These are phyloP conservation scores for Caenorhabditis inopinata DNA, from an alignment of 1,140 invertebrate genomes.

Conservation along the genomic window DNA sequence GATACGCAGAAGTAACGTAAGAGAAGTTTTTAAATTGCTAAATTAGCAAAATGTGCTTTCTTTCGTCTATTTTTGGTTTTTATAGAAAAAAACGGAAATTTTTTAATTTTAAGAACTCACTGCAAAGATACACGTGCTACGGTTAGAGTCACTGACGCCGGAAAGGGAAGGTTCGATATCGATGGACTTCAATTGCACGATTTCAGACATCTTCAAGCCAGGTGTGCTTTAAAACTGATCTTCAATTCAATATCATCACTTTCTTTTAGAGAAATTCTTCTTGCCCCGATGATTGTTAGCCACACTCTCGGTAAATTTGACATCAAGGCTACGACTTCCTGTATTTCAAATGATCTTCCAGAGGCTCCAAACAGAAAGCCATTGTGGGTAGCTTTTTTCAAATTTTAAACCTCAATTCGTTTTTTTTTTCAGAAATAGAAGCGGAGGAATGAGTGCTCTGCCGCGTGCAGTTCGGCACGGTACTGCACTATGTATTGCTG, in stretches of 20 bases:
- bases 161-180: slow-evolving; percentile 55
- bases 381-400: not conserved
- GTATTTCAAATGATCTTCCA: not conserved
- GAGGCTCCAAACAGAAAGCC: slow-evolving; percentile 8
- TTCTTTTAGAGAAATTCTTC: slow-evolving; percentile 55
- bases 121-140: slow-evolving; percentile 51
- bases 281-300: slow-evolving; percentile 57
- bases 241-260: not conserved
- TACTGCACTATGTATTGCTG: slow-evolving; percentile 54
- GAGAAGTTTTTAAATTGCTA: no score
- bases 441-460: slow-evolving; percentile 52
- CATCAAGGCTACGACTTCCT: slow-evolving; percentile 49
- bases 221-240: slow-evolving; percentile 40
- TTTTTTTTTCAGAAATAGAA: slow-evolving; percentile 11
- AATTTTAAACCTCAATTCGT: not conserved
- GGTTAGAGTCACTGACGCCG: slow-evolving; percentile 55
- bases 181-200: slow-evolving; percentile 51
- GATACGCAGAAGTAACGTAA: slow-evolving; percentile 46
- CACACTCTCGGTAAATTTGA: slow-evolving; percentile 56
- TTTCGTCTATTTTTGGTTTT: no score
- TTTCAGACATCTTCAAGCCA: slow-evolving; percentile 53
- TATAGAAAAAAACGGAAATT: no score
- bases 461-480: slow-evolving; percentile 58
- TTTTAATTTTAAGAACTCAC: slow-evolving; percentile 28
- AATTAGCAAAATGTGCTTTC: no score